Percentiles rank a stretch among this genome's conserved stretches.
Conservation (phyloP, 2,797 vertebrate species). For the Ceyx erithaca region DNA sequence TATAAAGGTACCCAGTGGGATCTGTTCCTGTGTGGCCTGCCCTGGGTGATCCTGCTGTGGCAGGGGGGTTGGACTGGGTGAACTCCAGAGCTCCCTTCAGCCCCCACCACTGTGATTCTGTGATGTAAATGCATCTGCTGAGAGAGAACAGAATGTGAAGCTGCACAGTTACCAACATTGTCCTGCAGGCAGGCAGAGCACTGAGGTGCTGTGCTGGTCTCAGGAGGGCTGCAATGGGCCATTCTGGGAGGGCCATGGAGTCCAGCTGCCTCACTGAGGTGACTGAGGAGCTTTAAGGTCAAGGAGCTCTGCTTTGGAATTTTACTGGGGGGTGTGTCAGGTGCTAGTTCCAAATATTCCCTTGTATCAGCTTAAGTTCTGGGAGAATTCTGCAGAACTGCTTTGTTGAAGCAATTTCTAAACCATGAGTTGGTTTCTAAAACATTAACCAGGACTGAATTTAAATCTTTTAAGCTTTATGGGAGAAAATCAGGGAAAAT, state of each 20-base stretch:
- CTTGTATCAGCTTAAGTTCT: neutral
- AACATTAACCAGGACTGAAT: neutral
- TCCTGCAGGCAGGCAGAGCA: neutral
- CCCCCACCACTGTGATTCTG: too few relatives aligned
- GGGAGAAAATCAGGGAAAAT: conserved; percentile 7
- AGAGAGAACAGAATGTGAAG: neutral
- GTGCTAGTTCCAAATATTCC: neutral
- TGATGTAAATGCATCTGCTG: neutral
- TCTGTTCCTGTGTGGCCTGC: too few relatives aligned
- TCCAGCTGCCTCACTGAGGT: neutral
- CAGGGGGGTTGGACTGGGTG: too few relatives aligned
- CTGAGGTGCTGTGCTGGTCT: accelerated
- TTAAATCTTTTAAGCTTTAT: neutral
- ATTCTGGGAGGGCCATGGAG: accelerated
- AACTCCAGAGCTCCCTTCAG: too few relatives aligned
- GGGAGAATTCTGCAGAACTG: neutral
- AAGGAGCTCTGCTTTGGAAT: neutral
- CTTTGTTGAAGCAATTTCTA: neutral
- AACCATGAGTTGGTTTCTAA: neutral
- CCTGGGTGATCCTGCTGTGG: too few relatives aligned
- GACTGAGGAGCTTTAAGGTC: neutral
- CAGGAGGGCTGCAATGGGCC: neutral
- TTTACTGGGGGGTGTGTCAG: neutral
- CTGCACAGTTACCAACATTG: neutral
- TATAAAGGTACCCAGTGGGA: neutral